Evolutionary conservation across 2,888 invertebrate genomes (phyloP), one percentile per base, ranked within the genome.

Genomic region (Apodemia mormo): DNA sequence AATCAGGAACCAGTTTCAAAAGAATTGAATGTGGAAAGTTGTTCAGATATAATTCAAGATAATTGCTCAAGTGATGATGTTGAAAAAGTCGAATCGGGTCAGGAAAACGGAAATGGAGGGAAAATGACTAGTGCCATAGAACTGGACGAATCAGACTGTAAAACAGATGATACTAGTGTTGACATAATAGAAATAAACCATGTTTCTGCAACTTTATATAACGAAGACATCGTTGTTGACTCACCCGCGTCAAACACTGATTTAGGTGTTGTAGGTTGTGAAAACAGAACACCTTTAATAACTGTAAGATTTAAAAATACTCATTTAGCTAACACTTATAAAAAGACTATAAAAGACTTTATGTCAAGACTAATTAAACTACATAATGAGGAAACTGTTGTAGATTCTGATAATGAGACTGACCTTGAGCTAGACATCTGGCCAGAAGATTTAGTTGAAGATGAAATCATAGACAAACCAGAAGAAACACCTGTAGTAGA

Each of bases 241-340:
- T 91, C 90, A 2, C 89, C 90, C 2, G 81, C 82, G 10, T 84
- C 85, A 2, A 85, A 85, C 66, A 88, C 83, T 76, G 88, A 85
- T 69, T 79, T 85, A 56, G 84, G 85, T 72, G 86, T 87, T 66
- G 86, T 88, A 4, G 89, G 89, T 12, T 89, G 90, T 79, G 89
- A 88, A 74, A 90, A 90, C 75, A 86, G 86, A 68, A 86, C 83
- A 52, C 93, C 93, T 5, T 76, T 90, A 72, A 84, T 94, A 43
- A 87, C 87, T 65, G 87, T 94, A 10, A 85, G 82, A 33, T 94
- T 94, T 78, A 88, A 82, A 73, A 89, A 94, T 74, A 86, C 84
- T 74, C 85, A 82, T 72, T 76, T 91, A 72, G 92, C 94, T 1
- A 87, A 85, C 69, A 80, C 77, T 56, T 94, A 94, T 78, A 94